Conservation (phyloP, 2,797 vertebrate species). For the Chiroxiphia lanceolata region DNA sequence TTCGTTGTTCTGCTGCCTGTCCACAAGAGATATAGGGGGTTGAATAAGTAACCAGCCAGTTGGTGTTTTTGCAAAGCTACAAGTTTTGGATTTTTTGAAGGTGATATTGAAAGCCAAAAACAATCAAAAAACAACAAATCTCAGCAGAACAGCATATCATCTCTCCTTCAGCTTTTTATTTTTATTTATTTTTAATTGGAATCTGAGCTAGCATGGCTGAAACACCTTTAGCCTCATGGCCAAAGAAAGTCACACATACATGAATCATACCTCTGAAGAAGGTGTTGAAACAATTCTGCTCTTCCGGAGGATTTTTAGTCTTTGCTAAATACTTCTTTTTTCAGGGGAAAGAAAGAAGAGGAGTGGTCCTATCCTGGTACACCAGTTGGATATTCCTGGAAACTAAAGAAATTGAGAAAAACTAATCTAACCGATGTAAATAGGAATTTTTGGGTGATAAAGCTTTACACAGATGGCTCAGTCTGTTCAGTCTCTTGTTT, state of each 20-base stretch:
- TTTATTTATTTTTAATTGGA: slow-evolving; percentile 35
- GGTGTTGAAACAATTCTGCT: background rate
- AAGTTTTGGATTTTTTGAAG: background rate
- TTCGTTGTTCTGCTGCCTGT: background rate
- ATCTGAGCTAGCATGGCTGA: background rate
- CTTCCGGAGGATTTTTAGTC: background rate
- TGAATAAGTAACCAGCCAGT: background rate
- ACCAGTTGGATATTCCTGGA: background rate
- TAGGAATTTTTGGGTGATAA: background rate
- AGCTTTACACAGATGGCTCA: background rate
- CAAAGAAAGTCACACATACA: background rate
- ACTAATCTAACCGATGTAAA: background rate
- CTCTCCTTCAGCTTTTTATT: background rate
- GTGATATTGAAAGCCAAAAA: background rate
- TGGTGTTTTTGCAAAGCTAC: slow-evolving; percentile 3
- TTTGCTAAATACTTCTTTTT: background rate
- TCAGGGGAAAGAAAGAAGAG: background rate
- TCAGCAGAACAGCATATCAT: slow-evolving; percentile 5
- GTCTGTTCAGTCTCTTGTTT: background rate
- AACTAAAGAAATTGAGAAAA: background rate
- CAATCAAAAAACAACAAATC: background rate
- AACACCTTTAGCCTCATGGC: slow-evolving; percentile 2
- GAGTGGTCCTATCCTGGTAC: background rate
- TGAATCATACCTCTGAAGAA: background rate
- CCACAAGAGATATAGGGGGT: background rate